Evolutionary conservation across 2,888 invertebrate species (phyloP).

Genomic region (Magallana nippona): DNA sequence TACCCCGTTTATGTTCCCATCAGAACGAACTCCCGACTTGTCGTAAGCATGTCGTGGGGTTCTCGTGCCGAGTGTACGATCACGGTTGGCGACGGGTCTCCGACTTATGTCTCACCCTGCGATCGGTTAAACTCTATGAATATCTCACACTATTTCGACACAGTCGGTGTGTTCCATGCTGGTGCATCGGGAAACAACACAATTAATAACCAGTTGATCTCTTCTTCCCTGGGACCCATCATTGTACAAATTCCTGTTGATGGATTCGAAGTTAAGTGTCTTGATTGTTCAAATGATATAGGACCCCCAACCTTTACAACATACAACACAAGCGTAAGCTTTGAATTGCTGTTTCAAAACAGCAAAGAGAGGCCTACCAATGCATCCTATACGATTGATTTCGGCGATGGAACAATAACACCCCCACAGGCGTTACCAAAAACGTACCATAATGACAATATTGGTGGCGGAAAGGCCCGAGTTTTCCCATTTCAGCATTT

Average conservation of each 20-base stretch:
- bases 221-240: slow-evolving; percentile 46
- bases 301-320: slow-evolving; percentile 45
- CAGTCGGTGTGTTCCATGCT: slow-evolving; percentile 49
- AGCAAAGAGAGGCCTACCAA: slow-evolving; percentile 47
- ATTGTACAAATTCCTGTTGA: slow-evolving; percentile 53
- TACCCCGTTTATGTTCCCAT: slow-evolving; percentile 47
- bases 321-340: slow-evolving; percentile 30
- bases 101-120: slow-evolving; percentile 37
- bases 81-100: slow-evolving; percentile 48
- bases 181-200: slow-evolving; percentile 49
- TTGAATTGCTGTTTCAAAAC: slow-evolving; percentile 47
- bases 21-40: slow-evolving; percentile 41
- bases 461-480: slow-evolving; percentile 37
- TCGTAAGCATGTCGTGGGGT: slow-evolving; percentile 53
- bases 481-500: slow-evolving; percentile 50
- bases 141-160: slow-evolving; percentile 44
- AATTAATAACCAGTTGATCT: slow-evolving; percentile 33
- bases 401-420: slow-evolving; percentile 52
- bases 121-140: slow-evolving; percentile 23
- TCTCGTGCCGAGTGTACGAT: slow-evolving; percentile 49
- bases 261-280: slow-evolving; percentile 44
- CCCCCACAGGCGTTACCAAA: slow-evolving; percentile 38
- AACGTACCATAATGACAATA: not conserved
- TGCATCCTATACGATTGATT: slow-evolving; percentile 58
- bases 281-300: slow-evolving; percentile 40